A percentile compares a stretch with the other conserved stretches of the same genome.
phyloP scores from a whole-genome alignment of 2,888 invertebrate genomes.

The Nezara viridula region DNA sequence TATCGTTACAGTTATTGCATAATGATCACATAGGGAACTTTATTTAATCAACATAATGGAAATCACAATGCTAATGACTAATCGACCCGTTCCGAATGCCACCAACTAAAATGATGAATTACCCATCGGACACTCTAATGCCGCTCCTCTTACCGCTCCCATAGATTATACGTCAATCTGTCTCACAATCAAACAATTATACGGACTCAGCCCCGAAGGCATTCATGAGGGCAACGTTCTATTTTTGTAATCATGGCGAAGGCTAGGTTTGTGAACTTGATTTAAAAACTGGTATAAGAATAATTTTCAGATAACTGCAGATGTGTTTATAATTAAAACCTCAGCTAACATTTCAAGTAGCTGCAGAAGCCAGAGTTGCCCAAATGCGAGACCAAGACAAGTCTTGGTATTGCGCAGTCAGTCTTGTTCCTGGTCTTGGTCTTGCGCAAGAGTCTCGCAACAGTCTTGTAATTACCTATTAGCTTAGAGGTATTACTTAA shows the following conservation, averaged over 20 bases:
- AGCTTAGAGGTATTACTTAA: too few relatives aligned
- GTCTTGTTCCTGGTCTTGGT: too few relatives aligned
- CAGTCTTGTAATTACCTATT: too few relatives aligned
- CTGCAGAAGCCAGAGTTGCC: too few relatives aligned
- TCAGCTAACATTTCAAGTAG: too few relatives aligned
- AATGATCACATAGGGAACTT: neutral
- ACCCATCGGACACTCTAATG: neutral
- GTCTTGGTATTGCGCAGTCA: too few relatives aligned
- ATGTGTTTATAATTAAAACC: too few relatives aligned
- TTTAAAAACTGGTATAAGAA: too few relatives aligned
- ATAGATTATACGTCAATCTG: neutral
- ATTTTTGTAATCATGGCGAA: neutral
- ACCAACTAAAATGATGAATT: neutral
- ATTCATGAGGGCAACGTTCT: neutral
- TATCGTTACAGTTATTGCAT: neutral
- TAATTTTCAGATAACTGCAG: too few relatives aligned
- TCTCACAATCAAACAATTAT: slow-evolving; percentile 2
- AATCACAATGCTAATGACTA: neutral
- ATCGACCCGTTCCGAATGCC: neutral
- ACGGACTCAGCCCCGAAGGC: neutral
- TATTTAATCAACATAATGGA: neutral
- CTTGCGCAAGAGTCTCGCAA: too few relatives aligned
- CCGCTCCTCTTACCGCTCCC: neutral
- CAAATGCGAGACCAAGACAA: too few relatives aligned
- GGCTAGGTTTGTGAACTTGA: neutral